phyloP scores from a whole-genome alignment of 2,113 vertebrate genomes.

The Poeciliopsis retropinna region DNA sequence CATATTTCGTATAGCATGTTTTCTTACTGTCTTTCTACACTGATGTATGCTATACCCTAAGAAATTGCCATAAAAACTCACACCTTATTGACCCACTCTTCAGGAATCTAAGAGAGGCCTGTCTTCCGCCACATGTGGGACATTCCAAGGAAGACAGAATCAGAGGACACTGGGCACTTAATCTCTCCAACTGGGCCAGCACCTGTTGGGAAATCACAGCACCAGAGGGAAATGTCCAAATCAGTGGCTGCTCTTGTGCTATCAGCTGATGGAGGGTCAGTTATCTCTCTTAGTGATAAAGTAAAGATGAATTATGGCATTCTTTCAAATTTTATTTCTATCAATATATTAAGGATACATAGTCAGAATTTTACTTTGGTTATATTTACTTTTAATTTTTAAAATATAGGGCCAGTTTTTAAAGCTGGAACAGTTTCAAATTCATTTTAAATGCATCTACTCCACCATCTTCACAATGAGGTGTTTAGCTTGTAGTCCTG shows the following conservation, averaged over 20 bases:
- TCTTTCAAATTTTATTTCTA: constrained; percentile 17
- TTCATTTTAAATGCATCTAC: background rate
- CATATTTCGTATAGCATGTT: too few species aligned
- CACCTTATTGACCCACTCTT: constrained; percentile 56
- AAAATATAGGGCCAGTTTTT: background rate
- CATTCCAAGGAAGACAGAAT: constrained; percentile 73
- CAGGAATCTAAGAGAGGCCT: constrained; percentile 34
- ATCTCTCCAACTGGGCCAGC: constrained; percentile 66
- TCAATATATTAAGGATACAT: background rate
- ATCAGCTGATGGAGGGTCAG: constrained; percentile 46
- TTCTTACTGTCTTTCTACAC: background rate
- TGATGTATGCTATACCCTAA: constrained; percentile 3
- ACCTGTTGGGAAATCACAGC: constrained; percentile 67
- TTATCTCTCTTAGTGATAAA: constrained; percentile 20
- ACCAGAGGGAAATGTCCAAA: constrained; percentile 39
- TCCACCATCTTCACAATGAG: background rate
- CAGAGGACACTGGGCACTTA: constrained; percentile 68
- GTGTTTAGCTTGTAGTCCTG: background rate
- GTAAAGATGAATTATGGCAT: constrained; percentile 22
- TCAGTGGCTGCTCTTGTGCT: constrained; percentile 45
- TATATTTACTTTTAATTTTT: background rate
- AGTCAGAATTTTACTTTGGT: background rate
- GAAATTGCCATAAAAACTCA: constrained; percentile 39
- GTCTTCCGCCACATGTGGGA: constrained; percentile 47
- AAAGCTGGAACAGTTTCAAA: background rate